Evolutionary conservation across 2,113 vertebrate genomes (phyloP), one percentile per base, ranked within the genome.

Genomic region (Microtus richardsoni): DNA sequence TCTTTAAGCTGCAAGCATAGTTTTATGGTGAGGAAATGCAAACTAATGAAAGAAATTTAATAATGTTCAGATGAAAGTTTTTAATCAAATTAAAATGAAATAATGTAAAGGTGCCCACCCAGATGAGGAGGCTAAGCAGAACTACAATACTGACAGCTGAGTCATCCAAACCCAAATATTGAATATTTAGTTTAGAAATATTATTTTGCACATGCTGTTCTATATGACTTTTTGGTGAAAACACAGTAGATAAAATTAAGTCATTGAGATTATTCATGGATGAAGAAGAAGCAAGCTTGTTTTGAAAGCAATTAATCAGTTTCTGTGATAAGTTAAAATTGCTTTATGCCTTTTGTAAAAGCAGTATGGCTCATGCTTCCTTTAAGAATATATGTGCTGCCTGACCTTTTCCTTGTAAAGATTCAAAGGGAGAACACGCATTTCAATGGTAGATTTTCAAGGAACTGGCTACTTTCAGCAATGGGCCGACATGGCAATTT

Each of bases 401-500:
- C 58, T 96, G 80, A 89, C 12, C 30, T 0, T 92, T 71, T 73
- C 64, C 39, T 96, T 93, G 54, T 30, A 97, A 97, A 91, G 52
- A 33, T 49, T 97, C 71, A 82, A 52, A 52, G 80, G 88, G 93
- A 82, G 33, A 96, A 44, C 5, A 2, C 88, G 70, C 89, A 95
- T 97, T 87, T 97, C 47, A 96, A 80, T 95, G 96, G 93, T 96
- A 89, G 5, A 36, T 24, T 44, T 33, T 54, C 85, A 6, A 90
- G 22, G 36, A 86, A 41, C 96, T 47, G 78, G 39, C 17, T 0
- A 1, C 87, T 95, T 94, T 96, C 60, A 62, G 97, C 74, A 96
- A 97, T 95, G 93, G 97, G 97, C 95, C 98, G 96, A 97, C 97
- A 97, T 97, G 98, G 98, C 0, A 98, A 99, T 98, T 99, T 98